These are phyloP conservation scores for Mico argentatus DNA, from an alignment of 2,797 vertebrate species.

Conservation along the genomic window DNA sequence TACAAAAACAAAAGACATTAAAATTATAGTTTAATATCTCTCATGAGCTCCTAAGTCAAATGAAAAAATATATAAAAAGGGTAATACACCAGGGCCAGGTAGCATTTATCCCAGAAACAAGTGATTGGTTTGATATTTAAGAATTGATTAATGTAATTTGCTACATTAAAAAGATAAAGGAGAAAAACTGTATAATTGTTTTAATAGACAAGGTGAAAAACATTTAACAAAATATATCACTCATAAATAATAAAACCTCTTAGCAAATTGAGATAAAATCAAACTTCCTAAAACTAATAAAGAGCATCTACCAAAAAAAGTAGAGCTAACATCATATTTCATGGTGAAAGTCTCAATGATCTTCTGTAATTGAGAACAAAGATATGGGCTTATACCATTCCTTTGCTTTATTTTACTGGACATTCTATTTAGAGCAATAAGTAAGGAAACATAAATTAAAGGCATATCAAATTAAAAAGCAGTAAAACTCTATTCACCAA, in stretches of 20 bases:
- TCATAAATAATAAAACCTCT: neutral
- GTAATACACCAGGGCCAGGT: neutral
- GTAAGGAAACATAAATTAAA: neutral
- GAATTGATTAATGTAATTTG: neutral
- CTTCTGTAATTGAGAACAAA: neutral
- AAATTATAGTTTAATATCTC: neutral
- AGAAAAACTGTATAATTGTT: neutral
- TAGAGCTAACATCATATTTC: neutral
- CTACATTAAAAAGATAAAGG: too few species aligned
- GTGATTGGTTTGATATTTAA: neutral
- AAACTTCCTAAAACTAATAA: neutral
- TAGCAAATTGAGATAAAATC: neutral
- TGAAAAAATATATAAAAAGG: neutral
- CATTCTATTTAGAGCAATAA: neutral
- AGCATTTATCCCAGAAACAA: neutral
- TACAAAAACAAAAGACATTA: neutral
- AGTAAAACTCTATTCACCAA: neutral
- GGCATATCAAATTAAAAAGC: neutral
- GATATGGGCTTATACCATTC: neutral
- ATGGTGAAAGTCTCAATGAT: neutral
- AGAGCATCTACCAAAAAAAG: neutral
- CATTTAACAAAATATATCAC: neutral
- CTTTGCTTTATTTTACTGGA: neutral
- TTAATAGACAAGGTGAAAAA: neutral
- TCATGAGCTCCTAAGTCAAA: neutral